Conservation (phyloP, 2,797 vertebrate species). For the Betta splendens region DNA sequence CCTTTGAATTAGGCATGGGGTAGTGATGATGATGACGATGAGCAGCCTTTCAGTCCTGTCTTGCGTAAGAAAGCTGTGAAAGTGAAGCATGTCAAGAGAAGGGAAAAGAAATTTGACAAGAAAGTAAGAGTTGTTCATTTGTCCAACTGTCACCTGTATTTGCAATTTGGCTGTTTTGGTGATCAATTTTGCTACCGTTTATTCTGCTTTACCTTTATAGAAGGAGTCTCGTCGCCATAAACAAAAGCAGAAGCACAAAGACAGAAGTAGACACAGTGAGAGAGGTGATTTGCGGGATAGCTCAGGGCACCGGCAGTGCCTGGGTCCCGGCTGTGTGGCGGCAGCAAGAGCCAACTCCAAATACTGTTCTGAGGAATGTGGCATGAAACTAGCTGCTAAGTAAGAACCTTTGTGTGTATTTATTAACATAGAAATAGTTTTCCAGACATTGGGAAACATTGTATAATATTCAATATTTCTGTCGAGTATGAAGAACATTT, state of each 20-base stretch:
- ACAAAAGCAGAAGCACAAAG: conserved; percentile 92
- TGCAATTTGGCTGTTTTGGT: neutral
- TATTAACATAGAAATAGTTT: neutral
- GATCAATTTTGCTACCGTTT: neutral
- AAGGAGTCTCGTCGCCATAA: conserved; percentile 93
- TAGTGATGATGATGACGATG: conserved; percentile 90
- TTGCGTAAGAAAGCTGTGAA: conserved; percentile 93
- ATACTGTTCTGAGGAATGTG: conserved; percentile 94
- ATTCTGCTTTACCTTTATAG: conserved; percentile 53
- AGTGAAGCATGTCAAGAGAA: conserved; percentile 93
- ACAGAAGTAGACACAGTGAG: conserved; percentile 86
- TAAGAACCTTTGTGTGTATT: conserved; percentile 56
- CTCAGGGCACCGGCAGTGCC: conserved; percentile 85
- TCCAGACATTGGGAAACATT: too few species aligned
- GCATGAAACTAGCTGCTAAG: conserved; percentile 95
- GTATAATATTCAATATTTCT: too few species aligned
- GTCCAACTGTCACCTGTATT: neutral
- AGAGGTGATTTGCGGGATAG: conserved; percentile 82
- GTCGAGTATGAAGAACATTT: too few species aligned
- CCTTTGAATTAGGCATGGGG: conserved; percentile 83
- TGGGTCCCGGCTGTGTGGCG: conserved; percentile 90
- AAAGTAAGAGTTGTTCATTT: conserved; percentile 80
- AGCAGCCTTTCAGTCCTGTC: conserved; percentile 86
- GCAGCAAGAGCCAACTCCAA: conserved; percentile 85
- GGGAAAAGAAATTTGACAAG: conserved; percentile 95